Percentiles rank a stretch among this genome's conserved stretches.
Evolutionary conservation across 23 tunicate genomes (phyloP).

Genomic region (Aplidium turbinatum): DNA sequence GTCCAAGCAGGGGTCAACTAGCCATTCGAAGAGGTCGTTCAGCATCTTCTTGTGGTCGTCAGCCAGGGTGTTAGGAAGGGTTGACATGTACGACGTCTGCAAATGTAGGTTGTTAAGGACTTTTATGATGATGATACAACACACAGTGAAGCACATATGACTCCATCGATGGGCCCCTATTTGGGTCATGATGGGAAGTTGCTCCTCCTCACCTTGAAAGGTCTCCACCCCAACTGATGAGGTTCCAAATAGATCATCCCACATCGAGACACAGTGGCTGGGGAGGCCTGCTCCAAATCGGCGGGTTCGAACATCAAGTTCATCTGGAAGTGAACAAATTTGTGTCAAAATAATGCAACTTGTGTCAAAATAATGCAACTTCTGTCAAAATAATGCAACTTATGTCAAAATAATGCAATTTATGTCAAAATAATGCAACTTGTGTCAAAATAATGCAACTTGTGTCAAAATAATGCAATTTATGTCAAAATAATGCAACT

Average conservation of each 20-base stretch:
- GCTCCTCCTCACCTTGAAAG: constrained; percentile 52
- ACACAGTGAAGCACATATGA: no score
- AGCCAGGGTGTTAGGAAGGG: constrained; percentile 66
- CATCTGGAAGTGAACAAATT: constrained; percentile 62
- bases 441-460: no score
- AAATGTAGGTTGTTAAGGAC: not conserved
- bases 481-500: no score
- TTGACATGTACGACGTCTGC: constrained; percentile 87
- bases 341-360: no score
- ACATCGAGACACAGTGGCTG: constrained; percentile 97
- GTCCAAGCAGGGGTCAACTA: constrained; percentile 83
- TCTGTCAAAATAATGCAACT: no score
- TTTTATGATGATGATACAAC: no score
- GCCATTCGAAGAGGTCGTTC: constrained; percentile 84
- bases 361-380: no score
- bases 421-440: no score
- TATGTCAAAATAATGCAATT: no score
- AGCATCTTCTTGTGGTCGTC: constrained; percentile 85
- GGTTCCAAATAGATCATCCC: constrained; percentile 98
- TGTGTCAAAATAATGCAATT: no score
- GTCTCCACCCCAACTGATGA: constrained; percentile 94
- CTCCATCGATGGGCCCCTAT: no score
- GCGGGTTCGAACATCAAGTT: constrained; percentile 96
- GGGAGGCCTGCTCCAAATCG: constrained; percentile 97
- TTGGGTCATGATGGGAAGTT: no score